phyloP scores from a whole-genome alignment of 2,888 invertebrate genomes.

The Caenorhabditis sinica region DNA sequence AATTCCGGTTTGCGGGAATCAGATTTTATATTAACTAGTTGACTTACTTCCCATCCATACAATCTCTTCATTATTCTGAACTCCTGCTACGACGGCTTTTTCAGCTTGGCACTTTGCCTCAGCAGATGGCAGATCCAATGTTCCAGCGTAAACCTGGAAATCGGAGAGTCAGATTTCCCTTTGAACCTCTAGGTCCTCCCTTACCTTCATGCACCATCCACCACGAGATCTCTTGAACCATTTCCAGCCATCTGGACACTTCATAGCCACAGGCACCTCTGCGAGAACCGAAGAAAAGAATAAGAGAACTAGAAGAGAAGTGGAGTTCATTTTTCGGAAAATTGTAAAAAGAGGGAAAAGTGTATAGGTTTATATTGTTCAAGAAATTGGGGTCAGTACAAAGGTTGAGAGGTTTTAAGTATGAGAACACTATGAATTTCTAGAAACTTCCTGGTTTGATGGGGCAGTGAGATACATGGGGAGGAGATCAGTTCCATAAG shows the following conservation, averaged over 20 bases:
- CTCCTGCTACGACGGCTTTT: not conserved
- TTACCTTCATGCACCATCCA: slow-evolving; percentile 33
- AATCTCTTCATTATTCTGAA: slow-evolving; percentile 2
- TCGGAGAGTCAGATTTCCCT: not conserved
- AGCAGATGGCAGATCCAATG: not conserved
- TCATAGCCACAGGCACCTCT: not conserved
- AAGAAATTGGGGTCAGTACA: no score
- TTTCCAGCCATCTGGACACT: slow-evolving; percentile 11
- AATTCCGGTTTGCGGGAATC: no score
- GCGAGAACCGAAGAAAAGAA: not conserved
- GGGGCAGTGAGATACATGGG: no score
- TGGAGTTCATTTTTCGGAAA: not conserved
- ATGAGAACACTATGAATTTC: no score
- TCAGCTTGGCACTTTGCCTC: not conserved
- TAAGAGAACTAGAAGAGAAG: not conserved
- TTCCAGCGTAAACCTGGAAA: not conserved
- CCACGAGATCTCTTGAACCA: slow-evolving; percentile 8
- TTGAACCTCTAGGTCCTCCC: no score
- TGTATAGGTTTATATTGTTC: not conserved
- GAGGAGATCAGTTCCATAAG: no score
- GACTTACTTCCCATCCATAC: slow-evolving; percentile 1
- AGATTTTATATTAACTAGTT: no score
- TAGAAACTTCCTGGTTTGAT: no score
- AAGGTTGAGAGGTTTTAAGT: no score
- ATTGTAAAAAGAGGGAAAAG: no score